Conservation (phyloP, 2,797 vertebrate genomes). For the Somateria mollissima region DNA sequence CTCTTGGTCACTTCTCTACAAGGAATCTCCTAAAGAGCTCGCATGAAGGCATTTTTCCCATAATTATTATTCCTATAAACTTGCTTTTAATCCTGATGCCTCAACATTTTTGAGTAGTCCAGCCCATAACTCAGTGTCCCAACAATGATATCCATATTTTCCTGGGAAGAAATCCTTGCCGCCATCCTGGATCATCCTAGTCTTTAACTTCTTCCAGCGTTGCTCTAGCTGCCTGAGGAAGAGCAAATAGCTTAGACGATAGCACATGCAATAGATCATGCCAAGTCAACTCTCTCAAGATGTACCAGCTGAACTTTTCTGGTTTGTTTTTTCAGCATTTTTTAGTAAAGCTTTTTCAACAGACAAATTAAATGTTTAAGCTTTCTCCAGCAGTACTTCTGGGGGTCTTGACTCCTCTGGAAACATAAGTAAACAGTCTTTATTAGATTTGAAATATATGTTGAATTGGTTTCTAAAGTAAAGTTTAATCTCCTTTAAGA, state of each 20-base stretch:
- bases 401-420: neutral
- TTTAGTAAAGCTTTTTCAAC: neutral
- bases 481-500: neutral
- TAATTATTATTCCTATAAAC: neutral
- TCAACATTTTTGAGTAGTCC: neutral
- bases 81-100: neutral
- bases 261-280: neutral
- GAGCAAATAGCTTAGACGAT: neutral
- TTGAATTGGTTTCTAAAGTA: neutral
- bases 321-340: constrained; percentile 13
- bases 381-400: neutral
- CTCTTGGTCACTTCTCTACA: neutral
- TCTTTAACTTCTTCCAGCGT: neutral
- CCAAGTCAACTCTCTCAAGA: neutral
- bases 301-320: neutral
- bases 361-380: constrained; percentile 4
- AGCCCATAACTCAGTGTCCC: neutral
- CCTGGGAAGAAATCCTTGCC: neutral
- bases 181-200: neutral
- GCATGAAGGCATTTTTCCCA: neutral
- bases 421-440: neutral
- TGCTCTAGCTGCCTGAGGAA: neutral
- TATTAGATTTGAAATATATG: neutral
- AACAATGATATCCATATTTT: neutral
- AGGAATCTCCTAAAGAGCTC: neutral